Percentiles rank a stretch among this genome's conserved stretches.
Conservation (phyloP, 2,113 vertebrate species). For the Vulpes vulpes region DNA sequence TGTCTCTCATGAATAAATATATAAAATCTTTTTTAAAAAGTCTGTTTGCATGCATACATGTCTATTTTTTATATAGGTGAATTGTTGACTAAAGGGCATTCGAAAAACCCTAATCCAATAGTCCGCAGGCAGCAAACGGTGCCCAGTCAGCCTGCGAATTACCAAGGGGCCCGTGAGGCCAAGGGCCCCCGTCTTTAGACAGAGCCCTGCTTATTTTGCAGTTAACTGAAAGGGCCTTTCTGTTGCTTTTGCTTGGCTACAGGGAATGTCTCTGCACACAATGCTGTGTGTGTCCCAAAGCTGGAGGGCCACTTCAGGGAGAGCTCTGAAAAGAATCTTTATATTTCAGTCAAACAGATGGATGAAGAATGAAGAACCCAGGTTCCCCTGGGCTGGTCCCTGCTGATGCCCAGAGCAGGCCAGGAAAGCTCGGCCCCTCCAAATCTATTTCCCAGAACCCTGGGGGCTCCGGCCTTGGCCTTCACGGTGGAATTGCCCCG, state of each 20-base stretch:
- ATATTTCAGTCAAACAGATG: conserved; percentile 14
- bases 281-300: conserved; percentile 62
- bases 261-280: conserved; percentile 62
- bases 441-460: not conserved
- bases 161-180: not conserved
- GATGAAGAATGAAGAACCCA: conserved; percentile 8
- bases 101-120: not conserved
- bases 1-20: too few relatives aligned
- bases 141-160: not conserved
- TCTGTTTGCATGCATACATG: not conserved
- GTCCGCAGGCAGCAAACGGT: not conserved
- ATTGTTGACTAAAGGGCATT: not conserved
- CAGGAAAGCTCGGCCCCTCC: conserved; percentile 6
- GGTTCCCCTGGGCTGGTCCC: conserved; percentile 37
- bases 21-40: not conserved
- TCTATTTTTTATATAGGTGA: not conserved
- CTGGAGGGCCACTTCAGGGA: conserved; percentile 20
- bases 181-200: not conserved
- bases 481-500: not conserved
- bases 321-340: conserved; percentile 74
- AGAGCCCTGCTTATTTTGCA: conserved; percentile 66
- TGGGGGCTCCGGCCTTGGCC: not conserved
- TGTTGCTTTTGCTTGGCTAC: conserved; percentile 58
- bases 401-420: not conserved
- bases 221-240: conserved; percentile 72